These are phyloP conservation scores for Toxotes lorentzi DNA, from an alignment of 2,797 vertebrate species.

Conservation along the genomic window DNA sequence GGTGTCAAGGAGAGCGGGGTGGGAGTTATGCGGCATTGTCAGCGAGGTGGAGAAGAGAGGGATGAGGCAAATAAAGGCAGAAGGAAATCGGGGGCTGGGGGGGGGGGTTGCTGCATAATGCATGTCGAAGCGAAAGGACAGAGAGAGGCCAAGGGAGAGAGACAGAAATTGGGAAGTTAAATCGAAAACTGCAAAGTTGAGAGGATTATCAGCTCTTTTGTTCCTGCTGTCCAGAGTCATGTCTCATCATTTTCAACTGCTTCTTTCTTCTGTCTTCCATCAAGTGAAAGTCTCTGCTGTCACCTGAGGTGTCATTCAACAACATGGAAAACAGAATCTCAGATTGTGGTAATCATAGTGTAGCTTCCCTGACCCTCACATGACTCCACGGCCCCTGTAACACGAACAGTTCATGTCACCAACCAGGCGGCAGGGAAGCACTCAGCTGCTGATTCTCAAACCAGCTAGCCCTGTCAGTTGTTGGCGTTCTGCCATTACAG, in stretches of 20 bases:
- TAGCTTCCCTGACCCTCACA: neutral
- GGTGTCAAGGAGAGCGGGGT: slow-evolving; percentile 11
- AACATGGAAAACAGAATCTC: neutral
- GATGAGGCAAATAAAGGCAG: slow-evolving; percentile 20
- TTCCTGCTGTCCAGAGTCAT: slow-evolving; percentile 4
- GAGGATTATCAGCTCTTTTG: neutral
- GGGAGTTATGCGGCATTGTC: slow-evolving; percentile 31
- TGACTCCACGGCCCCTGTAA: neutral
- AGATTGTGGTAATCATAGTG: neutral
- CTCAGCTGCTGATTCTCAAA: neutral
- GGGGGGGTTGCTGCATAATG: slow-evolving; percentile 1
- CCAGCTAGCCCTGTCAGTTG: neutral
- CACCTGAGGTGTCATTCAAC: neutral
- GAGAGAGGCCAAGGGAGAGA: neutral
- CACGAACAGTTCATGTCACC: neutral
- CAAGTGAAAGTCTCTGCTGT: neutral
- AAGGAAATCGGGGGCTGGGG: slow-evolving; percentile 12
- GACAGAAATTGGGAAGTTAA: neutral
- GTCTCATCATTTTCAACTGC: slow-evolving; percentile 3
- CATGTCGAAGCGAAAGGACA: slow-evolving; percentile 3
- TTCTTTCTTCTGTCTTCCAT: neutral
- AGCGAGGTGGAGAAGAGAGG: neutral
- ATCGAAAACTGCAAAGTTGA: neutral
- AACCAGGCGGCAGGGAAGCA: neutral
- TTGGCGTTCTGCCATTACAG: neutral